Conservation (phyloP, 2,113 vertebrate genomes). For the Pteruthius melanotis region DNA sequence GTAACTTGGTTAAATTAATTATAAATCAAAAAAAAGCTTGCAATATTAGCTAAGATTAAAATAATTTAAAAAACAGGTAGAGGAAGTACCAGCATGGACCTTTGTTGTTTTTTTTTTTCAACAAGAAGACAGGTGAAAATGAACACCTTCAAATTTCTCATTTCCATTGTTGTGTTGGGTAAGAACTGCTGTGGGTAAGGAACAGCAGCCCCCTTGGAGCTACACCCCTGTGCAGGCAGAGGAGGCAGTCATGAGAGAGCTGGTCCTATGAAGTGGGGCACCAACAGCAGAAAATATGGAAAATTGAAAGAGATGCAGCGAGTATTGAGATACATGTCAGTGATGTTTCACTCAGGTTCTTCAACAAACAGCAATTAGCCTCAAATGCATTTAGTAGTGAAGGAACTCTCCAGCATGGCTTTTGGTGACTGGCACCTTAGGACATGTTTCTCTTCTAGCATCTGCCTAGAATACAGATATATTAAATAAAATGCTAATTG, state of each 20-base stretch:
- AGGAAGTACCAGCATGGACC: neutral
- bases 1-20: neutral
- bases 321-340: neutral
- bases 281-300: neutral
- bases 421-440: slow-evolving; percentile 11
- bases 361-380: slow-evolving; percentile 36
- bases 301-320: neutral
- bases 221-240: neutral
- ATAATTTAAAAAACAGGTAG: neutral
- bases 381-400: slow-evolving; percentile 37
- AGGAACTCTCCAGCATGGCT: neutral
- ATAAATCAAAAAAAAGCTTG: neutral
- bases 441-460: slow-evolving; percentile 16
- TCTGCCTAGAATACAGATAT: neutral
- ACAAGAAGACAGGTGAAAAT: neutral
- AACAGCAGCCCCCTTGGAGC: neutral
- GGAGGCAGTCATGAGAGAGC: neutral
- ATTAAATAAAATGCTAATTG: slow-evolving; percentile 56
- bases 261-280: neutral
- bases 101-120: neutral
- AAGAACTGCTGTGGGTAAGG: neutral
- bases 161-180: neutral
- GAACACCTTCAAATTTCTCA: neutral
- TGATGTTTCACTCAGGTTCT: neutral
- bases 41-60: neutral